These are phyloP conservation scores for Polietes domitor DNA, from an alignment of 2,888 invertebrate genomes.

Conservation along the genomic window DNA sequence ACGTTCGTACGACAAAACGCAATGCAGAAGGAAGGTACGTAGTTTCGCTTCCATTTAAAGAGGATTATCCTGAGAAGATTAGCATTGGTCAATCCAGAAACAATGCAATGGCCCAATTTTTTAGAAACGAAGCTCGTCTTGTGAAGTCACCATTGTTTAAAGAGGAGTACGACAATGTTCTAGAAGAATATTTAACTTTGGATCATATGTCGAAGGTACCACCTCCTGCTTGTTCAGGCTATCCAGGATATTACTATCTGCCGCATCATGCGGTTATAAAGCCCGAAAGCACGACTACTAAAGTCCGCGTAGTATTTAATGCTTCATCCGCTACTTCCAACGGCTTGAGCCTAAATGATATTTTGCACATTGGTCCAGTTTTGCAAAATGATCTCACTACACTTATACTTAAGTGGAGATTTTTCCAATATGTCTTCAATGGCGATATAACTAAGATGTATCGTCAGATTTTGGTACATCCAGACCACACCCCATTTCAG, in stretches of 20 bases:
- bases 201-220: too few relatives aligned
- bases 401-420: not conserved
- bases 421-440: not conserved
- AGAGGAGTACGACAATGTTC: not conserved
- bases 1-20: not conserved
- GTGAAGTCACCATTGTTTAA: not conserved
- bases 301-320: not conserved
- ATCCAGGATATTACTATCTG: not conserved
- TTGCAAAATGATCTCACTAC: not conserved
- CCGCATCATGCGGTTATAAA: too few relatives aligned
- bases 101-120: conserved; percentile 1
- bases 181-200: not conserved
- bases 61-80: not conserved
- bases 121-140: conserved; percentile 10
- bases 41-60: conserved; percentile 18
- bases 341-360: not conserved
- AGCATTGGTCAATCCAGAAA: not conserved
- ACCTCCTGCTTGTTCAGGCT: too few relatives aligned
- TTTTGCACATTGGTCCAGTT: not conserved
- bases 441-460: not conserved
- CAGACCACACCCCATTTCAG: too few relatives aligned
- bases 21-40: conserved; percentile 12
- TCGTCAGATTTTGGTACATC: not conserved
- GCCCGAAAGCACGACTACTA: not conserved
- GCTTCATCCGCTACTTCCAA: not conserved